Conservation (phyloP, 2,113 vertebrate species). For the Burhinus oedicnemus region DNA sequence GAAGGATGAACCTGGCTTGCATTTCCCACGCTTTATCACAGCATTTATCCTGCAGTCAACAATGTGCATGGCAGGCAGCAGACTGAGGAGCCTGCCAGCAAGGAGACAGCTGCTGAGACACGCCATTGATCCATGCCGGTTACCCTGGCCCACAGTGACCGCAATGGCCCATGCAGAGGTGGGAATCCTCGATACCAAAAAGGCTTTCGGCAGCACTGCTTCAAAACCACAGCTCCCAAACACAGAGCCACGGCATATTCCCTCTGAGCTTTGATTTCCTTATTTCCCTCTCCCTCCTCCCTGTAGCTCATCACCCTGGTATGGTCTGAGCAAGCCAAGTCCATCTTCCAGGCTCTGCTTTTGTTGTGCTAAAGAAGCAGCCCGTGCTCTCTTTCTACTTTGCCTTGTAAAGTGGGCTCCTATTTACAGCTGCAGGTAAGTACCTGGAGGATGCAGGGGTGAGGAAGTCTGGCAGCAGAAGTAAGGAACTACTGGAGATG, state of each 20-base stretch:
- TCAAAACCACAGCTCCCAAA: neutral
- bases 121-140: fast-evolving
- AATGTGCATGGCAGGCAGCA: neutral
- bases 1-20: neutral
- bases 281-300: neutral
- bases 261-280: neutral
- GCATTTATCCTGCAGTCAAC: neutral
- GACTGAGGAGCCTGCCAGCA: neutral
- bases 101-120: neutral
- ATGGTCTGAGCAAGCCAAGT: neutral
- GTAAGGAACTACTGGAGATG: neutral
- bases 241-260: fast-evolving
- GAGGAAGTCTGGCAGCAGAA: neutral
- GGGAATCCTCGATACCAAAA: neutral
- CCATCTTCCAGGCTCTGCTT: neutral
- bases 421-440: neutral
- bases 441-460: neutral
- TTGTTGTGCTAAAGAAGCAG: neutral
- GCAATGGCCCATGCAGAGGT: fast-evolving
- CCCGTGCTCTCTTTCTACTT: neutral
- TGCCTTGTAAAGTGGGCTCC: neutral
- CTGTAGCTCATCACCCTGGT: neutral
- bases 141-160: fast-evolving
- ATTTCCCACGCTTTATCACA: fast-evolving
- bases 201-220: neutral